These are phyloP conservation scores for Cyclophora albipunctata DNA, from an alignment of 2,888 invertebrate genomes.

Conservation along the genomic window DNA sequence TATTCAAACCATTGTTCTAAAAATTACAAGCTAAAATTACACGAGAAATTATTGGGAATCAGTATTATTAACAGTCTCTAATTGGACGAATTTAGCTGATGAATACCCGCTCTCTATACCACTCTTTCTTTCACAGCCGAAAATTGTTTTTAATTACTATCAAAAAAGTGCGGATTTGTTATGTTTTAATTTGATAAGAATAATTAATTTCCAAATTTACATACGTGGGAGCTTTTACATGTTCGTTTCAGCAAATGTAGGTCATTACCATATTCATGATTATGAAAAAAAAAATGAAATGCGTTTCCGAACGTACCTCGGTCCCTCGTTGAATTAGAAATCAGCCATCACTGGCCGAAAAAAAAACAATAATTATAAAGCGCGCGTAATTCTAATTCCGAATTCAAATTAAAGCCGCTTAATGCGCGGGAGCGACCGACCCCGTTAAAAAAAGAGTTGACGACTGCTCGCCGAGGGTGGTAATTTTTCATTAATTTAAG, in stretches of 20 bases:
- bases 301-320: conserved; percentile 20
- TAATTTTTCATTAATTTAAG: conserved; percentile 77
- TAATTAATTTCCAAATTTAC: too few relatives aligned
- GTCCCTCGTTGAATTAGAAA: conserved; percentile 63
- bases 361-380: conserved; percentile 74
- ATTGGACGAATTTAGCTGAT: too few relatives aligned
- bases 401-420: conserved; percentile 77
- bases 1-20: conserved; percentile 20
- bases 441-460: conserved; percentile 74
- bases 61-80: not conserved
- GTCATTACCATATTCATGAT: conserved; percentile 21
- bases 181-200: too few relatives aligned
- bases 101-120: too few relatives aligned
- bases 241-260: conserved; percentile 7
- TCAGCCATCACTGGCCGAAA: conserved; percentile 59
- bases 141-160: too few relatives aligned
- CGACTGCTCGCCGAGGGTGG: conserved; percentile 73
- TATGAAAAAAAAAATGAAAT: conserved; percentile 16
- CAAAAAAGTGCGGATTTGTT: too few relatives aligned
- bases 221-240: too few relatives aligned
- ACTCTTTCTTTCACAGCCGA: too few relatives aligned
- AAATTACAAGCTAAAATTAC: conserved; percentile 12
- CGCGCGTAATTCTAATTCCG: conserved; percentile 76
- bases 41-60: not conserved
- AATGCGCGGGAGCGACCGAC: conserved; percentile 75